phyloP scores from a whole-genome alignment of 2,888 invertebrate species.

The Aphidius colemani region DNA sequence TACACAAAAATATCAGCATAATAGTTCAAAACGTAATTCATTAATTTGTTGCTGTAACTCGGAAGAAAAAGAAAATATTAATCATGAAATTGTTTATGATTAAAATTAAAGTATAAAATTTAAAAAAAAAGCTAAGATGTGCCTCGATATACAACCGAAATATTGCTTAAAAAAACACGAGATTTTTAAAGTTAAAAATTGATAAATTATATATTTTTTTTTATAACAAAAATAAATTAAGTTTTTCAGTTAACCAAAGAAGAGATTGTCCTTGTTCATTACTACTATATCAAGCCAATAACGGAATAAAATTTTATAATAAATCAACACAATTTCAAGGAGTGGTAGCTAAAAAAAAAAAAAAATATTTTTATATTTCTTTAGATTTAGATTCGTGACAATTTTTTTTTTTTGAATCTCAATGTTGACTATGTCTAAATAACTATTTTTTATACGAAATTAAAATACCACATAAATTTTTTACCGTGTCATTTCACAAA shows the following conservation, averaged over 20 bases:
- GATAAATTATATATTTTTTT: no score
- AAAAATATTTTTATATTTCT: conserved; percentile 30
- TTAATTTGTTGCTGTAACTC: conserved; percentile 51
- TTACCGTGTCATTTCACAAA: no score
- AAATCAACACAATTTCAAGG: conserved; percentile 1
- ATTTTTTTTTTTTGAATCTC: conserved; percentile 10
- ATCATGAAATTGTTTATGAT: neutral
- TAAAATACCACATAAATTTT: no score
- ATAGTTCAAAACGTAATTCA: conserved; percentile 19
- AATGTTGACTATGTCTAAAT: neutral
- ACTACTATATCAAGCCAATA: neutral
- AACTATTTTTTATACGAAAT: no score
- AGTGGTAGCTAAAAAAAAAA: conserved; percentile 2
- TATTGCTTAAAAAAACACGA: neutral
- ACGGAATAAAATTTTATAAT: neutral
- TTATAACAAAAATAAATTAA: neutral
- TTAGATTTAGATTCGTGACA: conserved; percentile 11
- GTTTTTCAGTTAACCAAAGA: conserved; percentile 16
- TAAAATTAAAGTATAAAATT: no score
- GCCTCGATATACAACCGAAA: neutral
- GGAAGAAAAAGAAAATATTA: conserved; percentile 40
- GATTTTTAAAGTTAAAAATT: neutral
- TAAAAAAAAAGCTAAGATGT: no score
- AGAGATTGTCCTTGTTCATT: conserved; percentile 2
- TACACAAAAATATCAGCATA: conserved; percentile 23